Base-by-base conservation (phyloP, 2,113 vertebrate species). In the Sakesphorus luctuosus region DNA sequence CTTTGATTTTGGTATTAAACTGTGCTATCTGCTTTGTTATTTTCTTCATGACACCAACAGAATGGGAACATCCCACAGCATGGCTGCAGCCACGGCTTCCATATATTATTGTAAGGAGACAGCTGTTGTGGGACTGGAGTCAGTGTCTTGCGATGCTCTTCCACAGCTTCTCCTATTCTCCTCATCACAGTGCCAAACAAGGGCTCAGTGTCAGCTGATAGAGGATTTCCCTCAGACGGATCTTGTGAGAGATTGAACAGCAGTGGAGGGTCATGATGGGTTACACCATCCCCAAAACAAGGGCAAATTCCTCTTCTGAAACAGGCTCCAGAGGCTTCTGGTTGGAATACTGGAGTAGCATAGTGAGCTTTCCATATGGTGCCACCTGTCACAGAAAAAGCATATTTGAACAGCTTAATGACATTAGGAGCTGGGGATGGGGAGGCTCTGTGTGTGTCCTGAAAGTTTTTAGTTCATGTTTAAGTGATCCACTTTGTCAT, bases 61-160 rank as follows among this genome's bases (percentile, higher is more conserved):
- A 99, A 98, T 0, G 98, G 99, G 93, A 99, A 99, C 0, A 88
- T 98, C 21, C 99, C 98, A 77, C 99, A 99, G 97, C 99, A 99
- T 1, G 98, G 98, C 96, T 99, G 99, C 38, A 99, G 97, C 98
- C 98, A 98, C 0, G 98, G 99, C 73, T 96, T 98, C 99, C 99
- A 99, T 15, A 98, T 50, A 4, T 90, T 96, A 25, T 98, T 98
- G 31, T 93, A 74, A 40, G 58, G 36, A 79, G 97, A 97, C 67
- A 99, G 83, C 96, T 99, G 99, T 3, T 94, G 95, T 26, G 98
- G 95, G 18, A 98, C 97, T 1, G 93, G 65, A 24, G 29, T 80
- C 44, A 99, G 88, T 0, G 97, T 98, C 15, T 26, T 47, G 14
- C 3, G n/a, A 74, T 99, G 99, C 25, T 91, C 93, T 77, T 91